Evolutionary conservation across 2,888 invertebrate genomes (phyloP).

Genomic region (Chymomyza fuscimana): DNA sequence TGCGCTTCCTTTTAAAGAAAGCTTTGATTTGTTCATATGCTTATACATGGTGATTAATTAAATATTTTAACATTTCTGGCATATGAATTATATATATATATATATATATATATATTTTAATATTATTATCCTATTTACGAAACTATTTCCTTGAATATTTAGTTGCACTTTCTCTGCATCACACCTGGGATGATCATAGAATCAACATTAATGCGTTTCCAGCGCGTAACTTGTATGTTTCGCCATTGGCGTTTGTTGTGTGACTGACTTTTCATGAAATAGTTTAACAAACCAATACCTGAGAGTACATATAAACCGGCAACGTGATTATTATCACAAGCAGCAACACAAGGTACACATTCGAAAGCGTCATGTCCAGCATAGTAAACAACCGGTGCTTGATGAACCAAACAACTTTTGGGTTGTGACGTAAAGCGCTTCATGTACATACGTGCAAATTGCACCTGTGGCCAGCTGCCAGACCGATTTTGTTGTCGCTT

Average conservation of each 20-base stretch:
- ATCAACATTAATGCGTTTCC: not conserved
- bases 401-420: not conserved
- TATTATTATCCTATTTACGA: not conserved
- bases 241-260: not conserved
- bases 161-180: not conserved
- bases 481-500: too few species aligned
- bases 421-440: not conserved
- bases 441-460: too few species aligned
- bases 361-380: not conserved
- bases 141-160: not conserved
- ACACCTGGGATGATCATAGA: not conserved
- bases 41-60: conserved; percentile 51
- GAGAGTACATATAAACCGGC: not conserved
- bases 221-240: not conserved
- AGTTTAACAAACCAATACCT: not conserved
- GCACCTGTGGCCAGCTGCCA: too few species aligned
- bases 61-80: not conserved
- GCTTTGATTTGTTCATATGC: conserved; percentile 62
- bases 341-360: not conserved
- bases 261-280: not conserved
- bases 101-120: not conserved
- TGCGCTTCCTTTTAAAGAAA: conserved; percentile 53
- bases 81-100: not conserved
- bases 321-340: not conserved
- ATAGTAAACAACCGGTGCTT: not conserved